A percentile compares a stretch with the other conserved stretches of the same genome.
phyloP scores from a whole-genome alignment of 2,888 invertebrate species.

The Abrostola tripartita region DNA sequence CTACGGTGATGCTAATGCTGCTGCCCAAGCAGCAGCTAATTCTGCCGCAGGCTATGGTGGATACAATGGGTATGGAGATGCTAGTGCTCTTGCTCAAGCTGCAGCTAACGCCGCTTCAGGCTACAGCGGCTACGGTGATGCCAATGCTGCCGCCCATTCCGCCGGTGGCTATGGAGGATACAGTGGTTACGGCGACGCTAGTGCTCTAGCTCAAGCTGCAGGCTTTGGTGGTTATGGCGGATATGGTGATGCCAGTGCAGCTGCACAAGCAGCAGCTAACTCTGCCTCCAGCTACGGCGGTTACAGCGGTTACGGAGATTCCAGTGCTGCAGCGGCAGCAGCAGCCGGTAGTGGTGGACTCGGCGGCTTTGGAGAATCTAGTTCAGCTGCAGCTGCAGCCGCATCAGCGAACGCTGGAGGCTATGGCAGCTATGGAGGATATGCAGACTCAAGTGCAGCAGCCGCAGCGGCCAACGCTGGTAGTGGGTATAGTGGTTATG shows the following conservation, averaged over 20 bases:
- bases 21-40: slow-evolving; percentile 12
- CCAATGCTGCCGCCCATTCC: slow-evolving; percentile 3
- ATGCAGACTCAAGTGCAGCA: slow-evolving; percentile 37
- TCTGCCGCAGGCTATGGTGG: slow-evolving; percentile 15
- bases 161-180: slow-evolving; percentile 16
- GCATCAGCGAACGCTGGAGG: slow-evolving; percentile 34
- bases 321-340: slow-evolving; percentile 18
- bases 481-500: slow-evolving; percentile 36
- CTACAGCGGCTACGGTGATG: slow-evolving; percentile 6
- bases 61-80: background rate
- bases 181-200: background rate
- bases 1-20: slow-evolving; percentile 1
- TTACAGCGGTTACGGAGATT: slow-evolving; percentile 13
- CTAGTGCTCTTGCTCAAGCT: slow-evolving; percentile 11
- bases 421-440: slow-evolving; percentile 10
- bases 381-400: slow-evolving; percentile 14
- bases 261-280: slow-evolving; percentile 24
- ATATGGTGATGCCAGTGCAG: slow-evolving; percentile 14
- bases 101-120: slow-evolving; percentile 2
- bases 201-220: slow-evolving; percentile 10
- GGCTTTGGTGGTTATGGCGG: slow-evolving; percentile 15
- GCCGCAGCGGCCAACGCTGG: slow-evolving; percentile 22
- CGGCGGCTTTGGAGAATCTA: slow-evolving; percentile 15
- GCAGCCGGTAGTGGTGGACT: slow-evolving; percentile 16
- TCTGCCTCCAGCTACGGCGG: slow-evolving; percentile 10